Evolutionary conservation across 2,113 vertebrate species (phyloP).

Genomic region (Oreochromis spilurus): DNA sequence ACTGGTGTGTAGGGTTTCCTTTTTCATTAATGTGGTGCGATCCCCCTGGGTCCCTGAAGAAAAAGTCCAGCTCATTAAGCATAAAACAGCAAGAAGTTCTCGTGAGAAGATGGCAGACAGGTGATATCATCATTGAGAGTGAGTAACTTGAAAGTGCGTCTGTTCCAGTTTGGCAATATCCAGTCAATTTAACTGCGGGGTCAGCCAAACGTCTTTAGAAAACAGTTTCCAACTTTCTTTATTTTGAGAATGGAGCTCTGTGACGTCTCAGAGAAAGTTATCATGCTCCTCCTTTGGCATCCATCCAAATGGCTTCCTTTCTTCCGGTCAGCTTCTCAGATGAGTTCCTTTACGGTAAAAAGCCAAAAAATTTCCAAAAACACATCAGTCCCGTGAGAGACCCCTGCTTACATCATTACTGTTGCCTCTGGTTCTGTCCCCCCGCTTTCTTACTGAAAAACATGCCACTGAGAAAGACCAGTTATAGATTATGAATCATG

Average conservation of each 20-base stretch:
- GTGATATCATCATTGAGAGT: conserved; percentile 43
- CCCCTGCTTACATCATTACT: conserved; percentile 62
- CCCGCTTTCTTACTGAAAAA: conserved; percentile 35
- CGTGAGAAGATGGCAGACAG: conserved; percentile 20
- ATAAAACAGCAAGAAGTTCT: conserved; percentile 4
- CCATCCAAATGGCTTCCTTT: conserved; percentile 52
- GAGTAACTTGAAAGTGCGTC: conserved; percentile 22
- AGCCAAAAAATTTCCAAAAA: not conserved
- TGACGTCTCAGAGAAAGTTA: conserved; percentile 54
- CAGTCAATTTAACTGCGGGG: conserved; percentile 37
- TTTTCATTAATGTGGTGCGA: conserved; percentile 30
- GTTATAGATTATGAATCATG: conserved; percentile 68
- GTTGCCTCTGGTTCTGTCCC: conserved; percentile 22
- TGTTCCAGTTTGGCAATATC: conserved; percentile 32
- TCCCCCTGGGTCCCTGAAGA: not conserved
- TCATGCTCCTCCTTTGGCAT: conserved; percentile 45
- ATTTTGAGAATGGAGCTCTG: conserved; percentile 36
- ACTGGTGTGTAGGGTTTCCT: conserved; percentile 13
- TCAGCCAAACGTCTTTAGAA: conserved; percentile 32
- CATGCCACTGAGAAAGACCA: conserved; percentile 31
- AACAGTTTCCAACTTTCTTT: conserved; percentile 36
- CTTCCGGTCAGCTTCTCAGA: conserved; percentile 66
- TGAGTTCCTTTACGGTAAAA: conserved; percentile 69
- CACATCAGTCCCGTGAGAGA: conserved; percentile 55
- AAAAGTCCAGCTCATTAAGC: conserved; percentile 5